These are phyloP conservation scores for Mormyrus proboscirostris DNA, from an alignment of 2,797 vertebrate species.

Conservation along the genomic window DNA sequence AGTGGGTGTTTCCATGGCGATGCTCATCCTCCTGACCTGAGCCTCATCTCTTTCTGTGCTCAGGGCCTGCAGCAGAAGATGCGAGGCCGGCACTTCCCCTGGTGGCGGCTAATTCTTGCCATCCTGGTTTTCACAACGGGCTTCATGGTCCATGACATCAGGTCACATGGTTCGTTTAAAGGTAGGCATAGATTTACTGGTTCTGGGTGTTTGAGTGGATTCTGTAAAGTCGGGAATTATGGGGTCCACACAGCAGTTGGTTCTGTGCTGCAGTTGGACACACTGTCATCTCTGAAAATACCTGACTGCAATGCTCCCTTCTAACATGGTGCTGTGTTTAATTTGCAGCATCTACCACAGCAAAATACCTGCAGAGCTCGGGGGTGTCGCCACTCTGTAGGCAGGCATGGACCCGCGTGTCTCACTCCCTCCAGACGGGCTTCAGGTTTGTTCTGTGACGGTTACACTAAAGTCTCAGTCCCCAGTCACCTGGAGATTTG, in stretches of 20 bases:
- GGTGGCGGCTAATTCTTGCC: conserved; percentile 70
- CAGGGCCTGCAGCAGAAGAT: conserved; percentile 76
- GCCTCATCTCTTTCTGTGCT: background rate
- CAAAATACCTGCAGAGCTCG: conserved; percentile 60
- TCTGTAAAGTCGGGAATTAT: background rate
- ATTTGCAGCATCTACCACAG: conserved; percentile 67
- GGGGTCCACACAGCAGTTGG: background rate
- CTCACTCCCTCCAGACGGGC: conserved; percentile 60
- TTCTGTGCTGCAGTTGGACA: background rate
- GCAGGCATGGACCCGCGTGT: conserved; percentile 70
- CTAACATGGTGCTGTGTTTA: background rate
- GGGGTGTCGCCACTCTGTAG: conserved; percentile 66
- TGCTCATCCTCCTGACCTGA: background rate
- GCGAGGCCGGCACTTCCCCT: conserved; percentile 68
- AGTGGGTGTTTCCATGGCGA: background rate
- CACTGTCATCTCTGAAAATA: background rate
- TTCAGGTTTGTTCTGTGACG: conserved; percentile 63
- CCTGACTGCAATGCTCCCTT: background rate
- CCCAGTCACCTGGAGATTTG: background rate
- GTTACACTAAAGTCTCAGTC: background rate
- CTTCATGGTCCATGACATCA: conserved; percentile 75
- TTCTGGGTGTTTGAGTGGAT: background rate
- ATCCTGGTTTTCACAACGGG: conserved; percentile 64
- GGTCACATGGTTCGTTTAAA: conserved; percentile 70
- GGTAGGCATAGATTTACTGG: conserved; percentile 50